Percentiles rank a stretch among this genome's conserved stretches.
Evolutionary conservation across 2,113 vertebrate species (phyloP).

Genomic region (Vulpes vulpes): DNA sequence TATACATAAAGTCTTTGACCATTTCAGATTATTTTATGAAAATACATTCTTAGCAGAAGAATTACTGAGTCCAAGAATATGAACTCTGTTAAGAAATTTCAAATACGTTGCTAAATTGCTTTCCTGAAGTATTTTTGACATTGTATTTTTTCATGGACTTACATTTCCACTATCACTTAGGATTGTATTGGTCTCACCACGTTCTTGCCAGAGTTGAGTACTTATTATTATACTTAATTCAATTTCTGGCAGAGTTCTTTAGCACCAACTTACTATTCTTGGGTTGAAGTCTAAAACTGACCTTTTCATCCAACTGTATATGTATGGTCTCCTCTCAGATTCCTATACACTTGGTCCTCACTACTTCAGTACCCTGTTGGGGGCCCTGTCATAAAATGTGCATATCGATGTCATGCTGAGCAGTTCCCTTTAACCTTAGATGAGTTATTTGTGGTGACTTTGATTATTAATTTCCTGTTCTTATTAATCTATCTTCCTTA

Average conservation of each 20-base stretch:
- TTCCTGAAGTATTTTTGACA: not conserved
- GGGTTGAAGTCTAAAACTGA: not conserved
- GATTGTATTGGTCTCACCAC: not conserved
- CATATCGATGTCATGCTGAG: not conserved
- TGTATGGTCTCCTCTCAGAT: not conserved
- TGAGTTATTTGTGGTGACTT: not conserved
- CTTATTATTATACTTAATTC: not conserved
- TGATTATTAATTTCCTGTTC: not conserved
- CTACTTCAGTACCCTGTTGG: not conserved
- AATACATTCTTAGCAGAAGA: not conserved
- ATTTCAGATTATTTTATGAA: not conserved
- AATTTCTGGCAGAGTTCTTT: not conserved
- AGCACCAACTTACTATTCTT: not conserved
- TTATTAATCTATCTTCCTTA: not conserved
- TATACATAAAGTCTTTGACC: constrained; percentile 10
- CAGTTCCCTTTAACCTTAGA: not conserved
- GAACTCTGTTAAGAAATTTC: not conserved
- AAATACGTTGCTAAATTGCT: not conserved
- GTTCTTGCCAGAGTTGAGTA: not conserved
- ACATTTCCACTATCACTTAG: not conserved
- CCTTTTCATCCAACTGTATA: not conserved
- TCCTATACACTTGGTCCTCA: not conserved
- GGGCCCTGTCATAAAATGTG: not conserved
- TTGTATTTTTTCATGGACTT: not conserved
- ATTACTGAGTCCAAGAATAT: not conserved